phyloP scores from a whole-genome alignment of 2,113 vertebrate species.

The Ceyx melanurus region DNA sequence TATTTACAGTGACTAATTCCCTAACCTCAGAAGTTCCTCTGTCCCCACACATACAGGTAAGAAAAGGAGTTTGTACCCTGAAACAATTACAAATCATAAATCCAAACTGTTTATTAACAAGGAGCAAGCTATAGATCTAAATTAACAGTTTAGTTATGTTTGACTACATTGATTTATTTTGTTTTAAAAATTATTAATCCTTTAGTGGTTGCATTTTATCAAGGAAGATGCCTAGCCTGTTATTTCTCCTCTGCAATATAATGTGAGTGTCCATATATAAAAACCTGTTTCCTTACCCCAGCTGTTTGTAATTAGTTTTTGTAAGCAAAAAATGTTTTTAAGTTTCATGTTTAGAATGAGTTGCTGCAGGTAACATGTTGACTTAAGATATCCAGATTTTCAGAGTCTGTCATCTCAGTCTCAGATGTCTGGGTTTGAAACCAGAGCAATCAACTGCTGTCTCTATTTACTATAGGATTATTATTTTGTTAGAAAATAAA shows the following conservation, averaged over 20 bases:
- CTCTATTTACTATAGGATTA: not conserved
- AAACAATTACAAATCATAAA: not conserved
- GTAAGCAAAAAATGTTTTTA: not conserved
- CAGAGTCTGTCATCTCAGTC: not conserved
- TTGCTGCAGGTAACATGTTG: not conserved
- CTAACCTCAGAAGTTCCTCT: not conserved
- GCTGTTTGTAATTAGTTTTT: not conserved
- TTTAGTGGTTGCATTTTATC: not conserved
- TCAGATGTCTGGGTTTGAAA: not conserved
- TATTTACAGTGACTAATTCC: conserved; percentile 16
- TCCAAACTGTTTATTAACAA: not conserved
- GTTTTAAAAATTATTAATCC: not conserved
- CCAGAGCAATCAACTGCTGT: not conserved
- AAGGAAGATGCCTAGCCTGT: not conserved
- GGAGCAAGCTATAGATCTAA: not conserved
- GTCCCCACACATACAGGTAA: not conserved
- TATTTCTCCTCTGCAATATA: not conserved
- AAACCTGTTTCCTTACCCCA: not conserved
- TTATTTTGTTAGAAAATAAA: not conserved
- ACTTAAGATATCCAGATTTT: not conserved
- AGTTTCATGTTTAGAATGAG: not conserved
- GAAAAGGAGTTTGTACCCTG: not conserved
- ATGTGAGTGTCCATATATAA: not conserved
- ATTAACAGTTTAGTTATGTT: not conserved
- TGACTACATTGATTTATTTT: not conserved